phyloP scores from a whole-genome alignment of 1,140 invertebrate genomes.

The Drosophila ironensis region DNA sequence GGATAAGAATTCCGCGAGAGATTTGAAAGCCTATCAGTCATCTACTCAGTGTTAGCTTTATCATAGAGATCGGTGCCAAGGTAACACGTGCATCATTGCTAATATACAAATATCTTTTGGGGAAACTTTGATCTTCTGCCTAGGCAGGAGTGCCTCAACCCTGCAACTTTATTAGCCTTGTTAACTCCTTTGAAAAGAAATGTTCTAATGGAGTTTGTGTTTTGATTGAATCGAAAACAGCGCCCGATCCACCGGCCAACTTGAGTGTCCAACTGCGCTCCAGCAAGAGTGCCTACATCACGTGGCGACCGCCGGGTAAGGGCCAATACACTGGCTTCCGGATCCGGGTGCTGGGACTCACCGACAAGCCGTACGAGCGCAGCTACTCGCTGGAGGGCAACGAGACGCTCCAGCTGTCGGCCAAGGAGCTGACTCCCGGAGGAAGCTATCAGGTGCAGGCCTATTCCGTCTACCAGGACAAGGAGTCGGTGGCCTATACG shows the following conservation, averaged over 20 bases:
- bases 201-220: too few species aligned
- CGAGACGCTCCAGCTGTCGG: constrained; percentile 86
- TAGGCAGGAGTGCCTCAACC: too few species aligned
- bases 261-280: constrained; percentile 89
- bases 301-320: constrained; percentile 90
- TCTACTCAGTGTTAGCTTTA: too few species aligned
- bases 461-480: constrained; percentile 93
- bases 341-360: constrained; percentile 87
- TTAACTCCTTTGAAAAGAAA: too few species aligned
- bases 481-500: constrained; percentile 94
- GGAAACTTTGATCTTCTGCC: too few species aligned
- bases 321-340: constrained; percentile 92
- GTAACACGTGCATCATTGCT: too few species aligned
- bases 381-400: constrained; percentile 87
- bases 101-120: too few species aligned
- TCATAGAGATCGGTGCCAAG: too few species aligned
- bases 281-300: constrained; percentile 91
- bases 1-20: too few species aligned
- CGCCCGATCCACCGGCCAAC: constrained; percentile 94
- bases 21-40: too few species aligned
- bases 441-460: constrained; percentile 94
- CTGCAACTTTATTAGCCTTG: too few species aligned
- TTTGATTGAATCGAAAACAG: constrained; percentile 81
- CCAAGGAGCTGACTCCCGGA: constrained; percentile 91
- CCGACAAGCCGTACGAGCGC: constrained; percentile 84